These are phyloP conservation scores for Chaetura pelagica DNA, from an alignment of 2,113 vertebrate species.

Conservation along the genomic window DNA sequence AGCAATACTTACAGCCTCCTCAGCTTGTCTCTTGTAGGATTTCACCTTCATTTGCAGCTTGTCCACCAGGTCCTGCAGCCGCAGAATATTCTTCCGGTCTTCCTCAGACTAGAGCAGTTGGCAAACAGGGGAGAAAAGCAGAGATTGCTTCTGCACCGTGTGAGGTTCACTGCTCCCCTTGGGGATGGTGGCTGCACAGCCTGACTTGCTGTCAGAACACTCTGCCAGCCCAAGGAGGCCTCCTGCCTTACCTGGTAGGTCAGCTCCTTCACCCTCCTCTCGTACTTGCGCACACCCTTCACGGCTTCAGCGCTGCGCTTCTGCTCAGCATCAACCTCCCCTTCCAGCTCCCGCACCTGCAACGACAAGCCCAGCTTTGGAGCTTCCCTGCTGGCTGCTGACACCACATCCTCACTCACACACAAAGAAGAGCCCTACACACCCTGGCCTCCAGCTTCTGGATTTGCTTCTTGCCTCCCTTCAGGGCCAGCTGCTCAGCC, in stretches of 20 bases:
- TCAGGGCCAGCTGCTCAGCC: conserved; percentile 82
- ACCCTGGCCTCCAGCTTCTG: conserved; percentile 88
- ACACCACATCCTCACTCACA: background rate
- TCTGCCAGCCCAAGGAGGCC: background rate
- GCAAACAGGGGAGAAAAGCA: accelerated
- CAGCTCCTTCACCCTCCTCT: conserved; percentile 80
- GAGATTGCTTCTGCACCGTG: background rate
- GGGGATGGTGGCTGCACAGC: background rate
- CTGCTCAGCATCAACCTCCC: conserved; percentile 83
- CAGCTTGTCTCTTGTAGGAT: conserved; percentile 25
- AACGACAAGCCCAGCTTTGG: background rate
- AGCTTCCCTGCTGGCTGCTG: background rate
- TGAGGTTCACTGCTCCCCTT: background rate
- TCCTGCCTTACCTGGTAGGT: conserved; percentile 73
- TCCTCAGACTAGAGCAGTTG: background rate
- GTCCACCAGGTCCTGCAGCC: conserved; percentile 28
- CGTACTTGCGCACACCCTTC: conserved; percentile 79
- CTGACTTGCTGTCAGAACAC: background rate
- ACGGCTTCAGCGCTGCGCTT: conserved; percentile 75
- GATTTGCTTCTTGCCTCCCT: conserved; percentile 87
- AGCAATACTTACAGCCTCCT: conserved; percentile 14
- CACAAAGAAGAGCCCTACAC: background rate
- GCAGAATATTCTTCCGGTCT: background rate
- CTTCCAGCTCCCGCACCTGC: conserved; percentile 84
- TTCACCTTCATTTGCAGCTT: conserved; percentile 26